phyloP scores from a whole-genome alignment of 2,888 invertebrate species.

The Eucriotettix oculatus region DNA sequence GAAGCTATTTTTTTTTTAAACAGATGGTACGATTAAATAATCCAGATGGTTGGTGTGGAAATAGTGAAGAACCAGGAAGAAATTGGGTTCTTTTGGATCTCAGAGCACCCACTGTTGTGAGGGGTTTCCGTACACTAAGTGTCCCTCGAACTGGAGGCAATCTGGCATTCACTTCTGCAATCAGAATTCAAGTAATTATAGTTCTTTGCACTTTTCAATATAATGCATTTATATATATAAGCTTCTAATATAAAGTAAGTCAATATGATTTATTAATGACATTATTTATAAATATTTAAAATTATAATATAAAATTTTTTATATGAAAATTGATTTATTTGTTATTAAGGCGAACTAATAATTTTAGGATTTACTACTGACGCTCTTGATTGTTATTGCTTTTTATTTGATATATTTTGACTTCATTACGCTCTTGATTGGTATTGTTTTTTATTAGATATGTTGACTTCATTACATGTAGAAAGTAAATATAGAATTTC shows the following conservation, averaged over 20 bases:
- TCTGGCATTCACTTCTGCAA: constrained; percentile 77
- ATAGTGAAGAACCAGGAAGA: constrained; percentile 64
- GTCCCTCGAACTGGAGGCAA: constrained; percentile 67
- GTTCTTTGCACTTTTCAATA: background rate
- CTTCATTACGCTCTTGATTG: no score
- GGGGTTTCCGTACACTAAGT: constrained; percentile 83
- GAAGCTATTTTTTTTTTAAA: constrained; percentile 14
- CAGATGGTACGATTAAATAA: constrained; percentile 71
- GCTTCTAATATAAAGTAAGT: background rate
- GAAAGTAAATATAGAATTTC: no score
- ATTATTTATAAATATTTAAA: no score
- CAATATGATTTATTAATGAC: background rate
- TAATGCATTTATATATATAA: background rate
- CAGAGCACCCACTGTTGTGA: constrained; percentile 71
- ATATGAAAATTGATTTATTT: no score
- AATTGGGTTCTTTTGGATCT: constrained; percentile 82
- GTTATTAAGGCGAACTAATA: no score
- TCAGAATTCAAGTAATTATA: constrained; percentile 42
- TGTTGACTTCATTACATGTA: no score
- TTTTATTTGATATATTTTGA: no score
- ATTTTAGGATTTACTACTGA: no score
- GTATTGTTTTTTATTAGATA: no score
- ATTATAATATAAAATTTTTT: no score
- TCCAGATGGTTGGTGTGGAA: constrained; percentile 81
- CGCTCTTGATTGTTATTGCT: no score